These are phyloP conservation scores for Hycleus cichorii DNA, from an alignment of 1,140 invertebrate genomes.

Conservation along the genomic window DNA sequence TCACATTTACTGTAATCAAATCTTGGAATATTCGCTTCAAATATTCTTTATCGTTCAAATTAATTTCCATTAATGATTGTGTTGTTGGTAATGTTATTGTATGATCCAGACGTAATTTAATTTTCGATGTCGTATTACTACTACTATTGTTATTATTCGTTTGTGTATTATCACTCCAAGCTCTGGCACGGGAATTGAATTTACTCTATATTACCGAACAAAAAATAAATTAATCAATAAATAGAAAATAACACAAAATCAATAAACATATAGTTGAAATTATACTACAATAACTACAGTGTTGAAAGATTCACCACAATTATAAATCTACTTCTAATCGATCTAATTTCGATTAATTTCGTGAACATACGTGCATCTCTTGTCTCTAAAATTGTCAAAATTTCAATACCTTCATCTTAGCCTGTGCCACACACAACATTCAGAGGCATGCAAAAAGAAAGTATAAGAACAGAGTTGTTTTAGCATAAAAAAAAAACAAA, in stretches of 20 bases:
- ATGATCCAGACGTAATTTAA: constrained; percentile 54
- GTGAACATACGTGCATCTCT: constrained; percentile 3
- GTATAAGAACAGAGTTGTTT: constrained; percentile 1
- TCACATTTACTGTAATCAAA: constrained; percentile 54
- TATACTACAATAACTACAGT: too few relatives aligned
- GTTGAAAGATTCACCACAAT: neutral
- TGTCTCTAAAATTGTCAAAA: constrained; percentile 6
- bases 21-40: constrained; percentile 41
- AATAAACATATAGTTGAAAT: too few relatives aligned
- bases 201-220: constrained; percentile 49
- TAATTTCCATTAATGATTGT: constrained; percentile 21
- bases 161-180: constrained; percentile 56
- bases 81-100: constrained; percentile 36
- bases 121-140: constrained; percentile 26
- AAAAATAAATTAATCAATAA: neutral
- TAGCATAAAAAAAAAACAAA: too few relatives aligned
- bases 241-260: neutral
- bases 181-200: constrained; percentile 62
- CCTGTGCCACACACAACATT: constrained; percentile 56
- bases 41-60: constrained; percentile 42
- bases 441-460: constrained; percentile 54
- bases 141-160: constrained; percentile 30
- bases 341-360: constrained; percentile 1
- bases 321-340: neutral
- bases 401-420: constrained; percentile 49